Evolutionary conservation across 2,797 vertebrate species (phyloP).

Genomic region (Mionectes olivaceus): DNA sequence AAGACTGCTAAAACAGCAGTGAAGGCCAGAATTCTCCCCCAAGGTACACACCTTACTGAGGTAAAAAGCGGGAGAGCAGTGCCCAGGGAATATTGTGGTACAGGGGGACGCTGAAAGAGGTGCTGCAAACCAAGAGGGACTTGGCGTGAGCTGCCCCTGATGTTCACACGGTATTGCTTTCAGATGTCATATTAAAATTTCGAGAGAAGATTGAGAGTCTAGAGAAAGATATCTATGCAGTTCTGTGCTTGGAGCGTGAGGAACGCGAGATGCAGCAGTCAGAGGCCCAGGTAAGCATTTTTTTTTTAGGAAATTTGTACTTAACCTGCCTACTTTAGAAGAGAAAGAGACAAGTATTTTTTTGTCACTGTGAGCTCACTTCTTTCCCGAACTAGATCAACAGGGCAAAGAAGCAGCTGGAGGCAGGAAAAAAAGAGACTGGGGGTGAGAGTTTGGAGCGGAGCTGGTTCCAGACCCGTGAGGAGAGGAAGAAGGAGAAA

Average conservation of each 20-base stretch:
- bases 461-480: conserved; percentile 93
- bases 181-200: conserved; percentile 95
- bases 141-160: background rate
- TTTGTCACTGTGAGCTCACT: background rate
- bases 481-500: conserved; percentile 93
- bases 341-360: background rate
- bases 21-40: conserved; percentile 92
- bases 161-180: background rate
- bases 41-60: conserved; percentile 77
- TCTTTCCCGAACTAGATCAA: conserved; percentile 81
- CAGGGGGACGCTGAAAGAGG: background rate
- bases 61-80: background rate
- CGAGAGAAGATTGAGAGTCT: conserved; percentile 90
- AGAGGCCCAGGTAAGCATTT: conserved; percentile 86
- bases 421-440: conserved; percentile 71
- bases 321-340: background rate
- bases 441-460: conserved; percentile 73
- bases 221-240: conserved; percentile 92
- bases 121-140: background rate
- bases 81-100: background rate
- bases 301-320: too few relatives aligned
- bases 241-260: conserved; percentile 90
- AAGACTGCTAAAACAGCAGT: conserved; percentile 88
- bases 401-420: conserved; percentile 88
- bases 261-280: conserved; percentile 91